Base-by-base conservation (phyloP, 2,797 vertebrate species). In the Hemibagrus guttatus region DNA sequence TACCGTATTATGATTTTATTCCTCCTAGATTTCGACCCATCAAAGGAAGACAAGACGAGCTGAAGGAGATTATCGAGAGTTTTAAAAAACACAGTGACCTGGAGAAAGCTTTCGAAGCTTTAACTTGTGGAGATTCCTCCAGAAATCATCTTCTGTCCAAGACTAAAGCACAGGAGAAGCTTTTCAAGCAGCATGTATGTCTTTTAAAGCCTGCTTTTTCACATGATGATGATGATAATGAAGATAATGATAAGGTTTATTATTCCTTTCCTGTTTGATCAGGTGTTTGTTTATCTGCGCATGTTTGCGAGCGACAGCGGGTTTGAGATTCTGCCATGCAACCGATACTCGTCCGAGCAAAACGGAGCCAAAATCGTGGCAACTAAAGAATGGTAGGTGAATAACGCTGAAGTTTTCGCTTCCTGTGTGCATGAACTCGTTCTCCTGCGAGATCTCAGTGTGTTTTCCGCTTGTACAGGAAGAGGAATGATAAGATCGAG, bases 281-380 rank as follows among this genome's bases (percentile, higher is more conserved):
- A 99, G 98, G 98, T 99, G 63, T 99, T 99, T 94, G 98, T 99
- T 94, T 99, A 99, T 94, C 96, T 99, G 90, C 96, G 98, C 92
- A 99, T 99, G 97, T 99, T 99, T 95, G 97, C 98, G 87, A 96
- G 97, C 6, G 97, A 98, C 93, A 99, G 98, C 75, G 98, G 98
- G 31, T 99, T 99, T 95, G 98, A 99, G 95, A 99, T 99, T 89
- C 92, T 99, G 82, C 97, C 98, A 26, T 99, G 98, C 92, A 98
- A 98, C 91, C 96, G 98, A 42, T 99, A 99, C 89, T 99, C 98
- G 31, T 99, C 98, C 0, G 98, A 99, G 93, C 97, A 98, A 93
- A 99, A 99, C 31, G 98, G 98, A 96, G 98, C 98, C 88, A 99
- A 99, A 95, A 99, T 99, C 39, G 98, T 99, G 92, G 98, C 98